Percentiles rank a stretch among this genome's conserved stretches.
These are phyloP conservation scores for Megaustenia siamemsis DNA, from an alignment of 2,888 invertebrate species.

Conservation along the genomic window DNA sequence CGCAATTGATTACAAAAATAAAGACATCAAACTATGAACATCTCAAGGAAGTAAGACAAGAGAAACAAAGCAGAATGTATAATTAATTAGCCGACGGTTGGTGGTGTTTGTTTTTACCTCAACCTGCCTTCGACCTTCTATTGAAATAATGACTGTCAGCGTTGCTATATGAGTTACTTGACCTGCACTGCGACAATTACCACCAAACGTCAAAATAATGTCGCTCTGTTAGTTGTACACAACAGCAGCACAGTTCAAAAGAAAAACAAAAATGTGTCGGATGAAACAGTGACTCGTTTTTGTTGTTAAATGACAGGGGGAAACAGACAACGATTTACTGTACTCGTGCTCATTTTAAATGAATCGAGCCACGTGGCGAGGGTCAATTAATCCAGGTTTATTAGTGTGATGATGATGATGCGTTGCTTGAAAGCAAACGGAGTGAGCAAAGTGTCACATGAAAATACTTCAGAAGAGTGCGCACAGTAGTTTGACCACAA, in stretches of 20 bases:
- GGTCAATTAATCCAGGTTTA: too few species aligned
- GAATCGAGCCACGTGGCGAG: too few species aligned
- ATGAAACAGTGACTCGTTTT: too few species aligned
- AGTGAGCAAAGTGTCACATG: too few species aligned
- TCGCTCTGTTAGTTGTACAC: neutral
- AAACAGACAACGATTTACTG: too few species aligned
- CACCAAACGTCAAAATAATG: neutral
- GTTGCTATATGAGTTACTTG: neutral
- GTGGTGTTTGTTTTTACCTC: neutral
- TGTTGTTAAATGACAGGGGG: too few species aligned
- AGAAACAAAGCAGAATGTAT: constrained; percentile 5
- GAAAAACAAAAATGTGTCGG: too few species aligned
- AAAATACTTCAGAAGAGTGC: too few species aligned
- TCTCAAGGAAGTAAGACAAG: neutral
- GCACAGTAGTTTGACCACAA: too few species aligned
- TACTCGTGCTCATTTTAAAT: too few species aligned
- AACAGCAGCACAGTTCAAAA: neutral
- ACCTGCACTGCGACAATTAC: constrained; percentile 17
- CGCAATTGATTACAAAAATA: neutral
- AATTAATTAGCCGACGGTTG: constrained; percentile 26
- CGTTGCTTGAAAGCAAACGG: too few species aligned
- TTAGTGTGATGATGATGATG: too few species aligned
- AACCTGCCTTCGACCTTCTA: constrained; percentile 16
- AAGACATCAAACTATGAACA: neutral
- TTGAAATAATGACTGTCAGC: neutral